A percentile compares a stretch with the other conserved stretches of the same genome.
phyloP scores from a whole-genome alignment of 2,113 vertebrate genomes.

The Apaloderma vittatum region DNA sequence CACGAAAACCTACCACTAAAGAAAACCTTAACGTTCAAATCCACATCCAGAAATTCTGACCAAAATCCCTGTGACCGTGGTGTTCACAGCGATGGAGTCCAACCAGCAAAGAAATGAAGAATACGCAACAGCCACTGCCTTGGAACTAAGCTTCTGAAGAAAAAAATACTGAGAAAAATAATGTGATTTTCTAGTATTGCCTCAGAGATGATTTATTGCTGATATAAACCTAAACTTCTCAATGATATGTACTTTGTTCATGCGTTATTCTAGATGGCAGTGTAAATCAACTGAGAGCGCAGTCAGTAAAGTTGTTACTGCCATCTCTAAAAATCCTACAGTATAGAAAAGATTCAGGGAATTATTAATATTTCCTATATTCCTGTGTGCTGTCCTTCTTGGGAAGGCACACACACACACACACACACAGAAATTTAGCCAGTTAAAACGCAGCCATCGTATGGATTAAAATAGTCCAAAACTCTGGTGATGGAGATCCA shows the following conservation, averaged over 20 bases:
- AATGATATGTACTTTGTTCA: neutral
- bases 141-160: neutral
- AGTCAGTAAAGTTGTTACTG: slow-evolving; percentile 38
- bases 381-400: neutral
- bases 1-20: neutral
- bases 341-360: neutral
- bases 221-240: neutral
- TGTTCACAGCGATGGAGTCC: neutral
- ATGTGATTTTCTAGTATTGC: neutral
- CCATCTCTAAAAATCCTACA: neutral
- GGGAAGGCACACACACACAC: neutral
- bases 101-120: neutral
- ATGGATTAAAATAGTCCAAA: neutral
- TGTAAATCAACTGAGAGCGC: slow-evolving; percentile 9
- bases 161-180: neutral
- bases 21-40: neutral
- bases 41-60: neutral
- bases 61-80: fast-evolving
- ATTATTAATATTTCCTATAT: neutral
- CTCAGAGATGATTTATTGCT: slow-evolving; percentile 10
- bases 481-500: neutral
- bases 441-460: neutral
- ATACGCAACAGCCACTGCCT: neutral
- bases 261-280: slow-evolving; percentile 50
- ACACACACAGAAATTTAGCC: too few relatives aligned